phyloP scores from a whole-genome alignment of 2,113 vertebrate species.

The Ciconia maguari region DNA sequence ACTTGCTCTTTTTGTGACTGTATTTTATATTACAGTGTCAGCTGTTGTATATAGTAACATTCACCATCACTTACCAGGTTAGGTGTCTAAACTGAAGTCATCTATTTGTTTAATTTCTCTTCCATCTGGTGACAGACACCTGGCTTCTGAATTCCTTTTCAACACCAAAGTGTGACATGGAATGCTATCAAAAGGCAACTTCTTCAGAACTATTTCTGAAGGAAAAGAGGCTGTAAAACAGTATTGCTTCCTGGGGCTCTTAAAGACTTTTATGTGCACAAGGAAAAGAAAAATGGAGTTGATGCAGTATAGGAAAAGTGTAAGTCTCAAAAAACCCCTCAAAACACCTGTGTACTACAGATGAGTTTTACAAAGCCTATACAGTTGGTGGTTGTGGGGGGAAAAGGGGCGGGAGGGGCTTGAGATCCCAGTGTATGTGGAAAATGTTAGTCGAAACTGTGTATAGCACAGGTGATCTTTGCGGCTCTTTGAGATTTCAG shows the following conservation, averaged over 20 bases:
- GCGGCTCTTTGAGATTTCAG: neutral
- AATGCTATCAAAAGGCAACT: neutral
- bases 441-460: neutral
- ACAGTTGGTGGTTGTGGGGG: neutral
- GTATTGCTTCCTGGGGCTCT: neutral
- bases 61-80: neutral
- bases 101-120: neutral
- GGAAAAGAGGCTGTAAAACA: neutral
- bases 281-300: neutral
- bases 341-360: neutral
- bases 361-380: slow-evolving; percentile 5
- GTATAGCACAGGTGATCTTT: neutral
- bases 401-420: neutral
- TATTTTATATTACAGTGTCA: neutral
- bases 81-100: neutral
- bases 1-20: neutral
- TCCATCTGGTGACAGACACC: slow-evolving; percentile 19
- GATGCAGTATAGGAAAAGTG: neutral
- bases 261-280: neutral
- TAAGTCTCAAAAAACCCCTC: neutral
- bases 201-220: slow-evolving; percentile 19
- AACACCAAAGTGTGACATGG: neutral
- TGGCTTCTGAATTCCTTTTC: slow-evolving; percentile 13
- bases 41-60: slow-evolving; percentile 30
- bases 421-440: neutral